Conservation (phyloP, 2,888 invertebrate species). For the Pandemis heparana region DNA sequence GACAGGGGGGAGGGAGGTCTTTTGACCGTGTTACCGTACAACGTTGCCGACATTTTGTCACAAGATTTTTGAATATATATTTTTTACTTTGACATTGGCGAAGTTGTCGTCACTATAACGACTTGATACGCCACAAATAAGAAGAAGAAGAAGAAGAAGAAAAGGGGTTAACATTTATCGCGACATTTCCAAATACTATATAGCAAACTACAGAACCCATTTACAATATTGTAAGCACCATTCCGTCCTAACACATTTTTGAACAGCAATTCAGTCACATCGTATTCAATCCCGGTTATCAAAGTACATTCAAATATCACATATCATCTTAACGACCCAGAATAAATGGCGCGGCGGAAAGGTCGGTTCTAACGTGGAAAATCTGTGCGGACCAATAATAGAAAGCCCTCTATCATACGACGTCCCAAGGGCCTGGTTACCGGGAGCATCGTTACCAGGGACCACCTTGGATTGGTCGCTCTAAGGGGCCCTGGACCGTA, state of each 20-base stretch:
- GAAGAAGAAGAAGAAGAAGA: no score
- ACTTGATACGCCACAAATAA: no score
- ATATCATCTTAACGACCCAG: slow-evolving; percentile 39
- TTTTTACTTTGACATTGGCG: no score
- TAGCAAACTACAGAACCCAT: no score
- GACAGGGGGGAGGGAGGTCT: no score
- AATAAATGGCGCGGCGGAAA: slow-evolving; percentile 30
- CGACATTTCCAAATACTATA: no score
- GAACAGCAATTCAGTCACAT: not conserved
- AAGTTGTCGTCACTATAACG: no score
- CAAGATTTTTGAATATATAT: no score
- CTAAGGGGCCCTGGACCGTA: slow-evolving; percentile 22
- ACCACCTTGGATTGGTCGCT: slow-evolving; percentile 11
- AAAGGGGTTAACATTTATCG: no score
- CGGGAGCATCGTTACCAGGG: slow-evolving; percentile 25
- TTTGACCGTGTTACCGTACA: no score
- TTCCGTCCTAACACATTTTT: not conserved
- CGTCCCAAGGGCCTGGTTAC: slow-evolving; percentile 10
- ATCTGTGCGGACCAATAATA: slow-evolving; percentile 32
- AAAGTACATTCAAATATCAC: slow-evolving; percentile 42
- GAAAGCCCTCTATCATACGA: slow-evolving; percentile 10
- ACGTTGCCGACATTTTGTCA: no score
- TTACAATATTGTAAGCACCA: not conserved
- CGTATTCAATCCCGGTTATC: not conserved
- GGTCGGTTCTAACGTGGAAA: slow-evolving; percentile 18